These are phyloP conservation scores for Listronotus bonariensis DNA, from an alignment of 1,140 invertebrate species.

Conservation along the genomic window DNA sequence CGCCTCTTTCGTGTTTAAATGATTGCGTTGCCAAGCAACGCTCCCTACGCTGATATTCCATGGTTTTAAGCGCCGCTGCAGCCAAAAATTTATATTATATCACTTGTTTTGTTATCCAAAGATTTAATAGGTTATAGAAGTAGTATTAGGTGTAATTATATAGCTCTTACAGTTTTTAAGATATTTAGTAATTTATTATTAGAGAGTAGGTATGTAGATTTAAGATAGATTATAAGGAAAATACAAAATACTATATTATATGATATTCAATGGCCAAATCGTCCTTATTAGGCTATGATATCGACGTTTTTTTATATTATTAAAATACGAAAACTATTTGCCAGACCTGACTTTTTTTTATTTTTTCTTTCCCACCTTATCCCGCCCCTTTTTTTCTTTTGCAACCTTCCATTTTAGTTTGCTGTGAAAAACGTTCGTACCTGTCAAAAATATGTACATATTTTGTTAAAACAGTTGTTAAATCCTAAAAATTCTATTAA, in stretches of 20 bases:
- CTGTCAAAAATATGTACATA: conserved; percentile 27
- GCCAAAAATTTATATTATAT: conserved; percentile 19
- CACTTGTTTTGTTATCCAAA: conserved; percentile 33
- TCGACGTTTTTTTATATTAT: conserved; percentile 21
- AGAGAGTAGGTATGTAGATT: conserved; percentile 11
- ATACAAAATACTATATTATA: conserved; percentile 25
- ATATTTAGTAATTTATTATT: conserved; percentile 37
- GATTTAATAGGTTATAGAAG: conserved; percentile 30
- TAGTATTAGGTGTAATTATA: conserved; percentile 13
- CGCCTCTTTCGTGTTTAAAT: no score
- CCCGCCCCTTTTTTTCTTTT: conserved; percentile 3
- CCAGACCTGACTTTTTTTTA: conserved; percentile 20
- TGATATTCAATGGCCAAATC: conserved; percentile 26
- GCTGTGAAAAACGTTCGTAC: conserved; percentile 16
- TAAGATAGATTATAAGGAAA: conserved; percentile 22
- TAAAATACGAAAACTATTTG: conserved; percentile 29
- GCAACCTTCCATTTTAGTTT: background rate
- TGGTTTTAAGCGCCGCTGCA: conserved; percentile 17
- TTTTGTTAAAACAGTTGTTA: conserved; percentile 28
- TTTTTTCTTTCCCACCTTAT: background rate
- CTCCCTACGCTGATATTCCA: conserved; percentile 9
- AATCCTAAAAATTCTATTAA: conserved; percentile 16
- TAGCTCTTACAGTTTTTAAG: conserved; percentile 33
- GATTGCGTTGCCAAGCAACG: conserved; percentile 4
- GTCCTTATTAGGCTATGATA: conserved; percentile 21